Base-by-base conservation (phyloP, 2,888 invertebrate genomes). In the Dioctria linearis region DNA sequence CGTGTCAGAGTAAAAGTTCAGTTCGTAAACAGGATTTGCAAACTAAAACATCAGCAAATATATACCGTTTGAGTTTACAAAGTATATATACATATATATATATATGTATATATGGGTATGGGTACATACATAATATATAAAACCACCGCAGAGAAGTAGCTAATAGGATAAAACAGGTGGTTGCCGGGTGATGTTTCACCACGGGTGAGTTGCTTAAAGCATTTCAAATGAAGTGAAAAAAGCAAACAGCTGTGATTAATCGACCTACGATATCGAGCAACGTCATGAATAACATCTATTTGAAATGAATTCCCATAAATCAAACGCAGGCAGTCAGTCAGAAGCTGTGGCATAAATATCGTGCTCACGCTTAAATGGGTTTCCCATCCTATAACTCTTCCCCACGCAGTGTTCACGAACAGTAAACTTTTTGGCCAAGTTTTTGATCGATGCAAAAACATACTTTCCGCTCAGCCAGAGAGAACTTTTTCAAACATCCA, bases 171-270 rank as follows among this genome's bases (percentile, higher is more conserved):
- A 63, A 76, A 76, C 76, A 76, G 76, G 76, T 76, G 76, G 76
- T 76, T 76, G 76, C 76, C 11, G 39, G 39, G 5, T 25, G 66
- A 66, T 66, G 66, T 43, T 73, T 39, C 76, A 25, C 25, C 25
- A 63, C 76, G 43, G 39, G 46, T 39, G 46, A 63, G 63, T 46
- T 63, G 37, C 76, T 61, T 13, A 75, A 63, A 63, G 63, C 61
- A 63, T 63, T 63, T 76, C 76, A 63, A 63, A 76, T 76, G 76
- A 61, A 76, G 76, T 76, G 63, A 76, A 76, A 25, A 76, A 59
- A 63, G 76, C 76, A 76, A 76, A 76, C 76, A 76, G 76, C 76
- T 76, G 76, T 76, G 76, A 76, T 76, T 76, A 76, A 76, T 76
- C 63, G 76, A 76, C 37, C 49, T 39, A 46, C 49, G 76, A 76